Base-by-base conservation (phyloP, 2,797 vertebrate species). In the Ispidina lecontei region DNA sequence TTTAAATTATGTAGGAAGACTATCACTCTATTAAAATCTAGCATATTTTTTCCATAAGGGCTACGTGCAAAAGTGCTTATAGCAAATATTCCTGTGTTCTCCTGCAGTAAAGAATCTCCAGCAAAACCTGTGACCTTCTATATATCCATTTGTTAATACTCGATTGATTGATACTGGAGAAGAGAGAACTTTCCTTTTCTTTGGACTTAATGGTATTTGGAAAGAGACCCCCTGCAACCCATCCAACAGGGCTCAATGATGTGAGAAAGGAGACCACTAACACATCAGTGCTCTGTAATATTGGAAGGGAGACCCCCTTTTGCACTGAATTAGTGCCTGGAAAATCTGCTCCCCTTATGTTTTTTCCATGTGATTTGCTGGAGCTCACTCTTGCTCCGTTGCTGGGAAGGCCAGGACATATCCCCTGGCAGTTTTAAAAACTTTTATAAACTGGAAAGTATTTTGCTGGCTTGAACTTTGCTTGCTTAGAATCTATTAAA, bases 381-480 rank as follows among this genome's bases (percentile, higher is more conserved):
- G 82, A 93, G 86, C 73, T 75, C 20, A 47, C 51, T 91, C 88
- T 90, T 81, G 64, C 95, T 94, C 94, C 87, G 73, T 69, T 89
- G 35, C 62, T 62, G 21, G 65, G 85, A 92, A 83, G 87, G 96
- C 97, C 95, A 97, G 91, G 89, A 91, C 76, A 47, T 94, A 94
- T 95, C 96, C 96, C 95, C 91, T 91, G 93, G 95, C 55, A 92
- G 95, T 89, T 96, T 96, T 93, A 75, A 95, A 95, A 95, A 94
- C 76, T 89, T 97, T 96, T 96, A 97, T 94, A 96, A 97, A 94
- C 94, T 97, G 97, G 97, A 97, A 98, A 98, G 58, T 96, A 97
- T 97, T 97, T 96, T 84, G 62, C 94, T 97, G 94, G 94, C 91
- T 90, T 94, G 83, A 94, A 90, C 39, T 67, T 80, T 69, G n/a